Evolutionary conservation across 2,113 vertebrate genomes (phyloP).

Genomic region (Okapia johnstoni): DNA sequence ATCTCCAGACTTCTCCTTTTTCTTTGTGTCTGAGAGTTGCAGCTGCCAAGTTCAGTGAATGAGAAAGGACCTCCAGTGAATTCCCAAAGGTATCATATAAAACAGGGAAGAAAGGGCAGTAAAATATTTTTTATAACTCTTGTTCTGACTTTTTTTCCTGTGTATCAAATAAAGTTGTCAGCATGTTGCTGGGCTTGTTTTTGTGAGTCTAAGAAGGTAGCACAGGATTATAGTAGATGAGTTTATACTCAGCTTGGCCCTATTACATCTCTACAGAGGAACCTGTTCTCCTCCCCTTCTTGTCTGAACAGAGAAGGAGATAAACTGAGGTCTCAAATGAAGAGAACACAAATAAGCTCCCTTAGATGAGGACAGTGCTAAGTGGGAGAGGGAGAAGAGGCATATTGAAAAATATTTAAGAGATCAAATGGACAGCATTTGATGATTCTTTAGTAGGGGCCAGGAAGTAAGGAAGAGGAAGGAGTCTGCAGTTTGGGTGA

Average conservation of each 20-base stretch:
- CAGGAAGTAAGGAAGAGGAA: background rate
- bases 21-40: background rate
- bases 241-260: background rate
- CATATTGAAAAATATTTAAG: background rate
- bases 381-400: background rate
- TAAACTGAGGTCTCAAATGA: background rate
- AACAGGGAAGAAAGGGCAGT: background rate
- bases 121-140: background rate
- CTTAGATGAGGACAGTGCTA: background rate
- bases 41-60: background rate
- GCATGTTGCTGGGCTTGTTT: background rate
- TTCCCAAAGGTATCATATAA: background rate
- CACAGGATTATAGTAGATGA: background rate
- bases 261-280: background rate
- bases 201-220: background rate
- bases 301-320: background rate
- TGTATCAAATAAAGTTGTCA: conserved; percentile 8
- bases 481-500: background rate
- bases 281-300: background rate
- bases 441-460: background rate
- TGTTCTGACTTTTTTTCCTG: background rate
- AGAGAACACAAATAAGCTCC: background rate
- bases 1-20: background rate
- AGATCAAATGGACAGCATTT: background rate
- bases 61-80: background rate